Evolutionary conservation across 2,113 vertebrate genomes (phyloP).

Genomic region (Brienomyrus brachyistius): DNA sequence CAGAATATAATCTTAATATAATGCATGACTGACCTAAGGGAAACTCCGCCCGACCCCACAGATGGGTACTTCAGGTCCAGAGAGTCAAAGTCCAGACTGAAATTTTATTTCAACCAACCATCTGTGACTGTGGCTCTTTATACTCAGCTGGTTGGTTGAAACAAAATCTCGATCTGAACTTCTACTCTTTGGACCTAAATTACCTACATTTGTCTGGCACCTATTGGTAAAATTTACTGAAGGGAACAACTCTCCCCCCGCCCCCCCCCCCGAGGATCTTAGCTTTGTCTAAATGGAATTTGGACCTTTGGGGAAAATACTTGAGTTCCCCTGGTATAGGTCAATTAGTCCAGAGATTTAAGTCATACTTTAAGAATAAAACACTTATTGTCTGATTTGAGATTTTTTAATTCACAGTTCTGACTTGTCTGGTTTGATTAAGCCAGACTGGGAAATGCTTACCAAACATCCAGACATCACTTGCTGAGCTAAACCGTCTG

Average conservation of each 20-base stretch:
- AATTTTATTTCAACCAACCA: not conserved
- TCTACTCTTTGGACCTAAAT: not conserved
- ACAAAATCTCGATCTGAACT: not conserved
- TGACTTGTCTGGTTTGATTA: not conserved
- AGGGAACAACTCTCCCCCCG: too few species aligned
- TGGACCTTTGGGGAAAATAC: too few species aligned
- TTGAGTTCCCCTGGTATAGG: not conserved
- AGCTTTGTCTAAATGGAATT: too few species aligned
- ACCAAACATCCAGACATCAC: constrained; percentile 98
- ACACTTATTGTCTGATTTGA: not conserved
- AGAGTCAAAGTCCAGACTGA: not conserved
- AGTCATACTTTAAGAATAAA: not conserved
- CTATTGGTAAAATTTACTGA: not conserved
- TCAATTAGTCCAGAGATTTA: not conserved
- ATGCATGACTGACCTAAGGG: not conserved
- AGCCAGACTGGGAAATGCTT: constrained; percentile 32
- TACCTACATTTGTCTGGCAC: not conserved
- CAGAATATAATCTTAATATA: not conserved
- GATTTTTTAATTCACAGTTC: not conserved
- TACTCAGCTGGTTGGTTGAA: not conserved
- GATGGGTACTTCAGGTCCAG: not conserved
- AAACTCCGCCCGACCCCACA: not conserved
- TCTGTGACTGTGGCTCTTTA: not conserved
- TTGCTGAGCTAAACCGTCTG: constrained; percentile 84
- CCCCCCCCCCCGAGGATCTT: not conserved